Percentiles rank a stretch among this genome's conserved stretches.
Evolutionary conservation across 2,113 vertebrate genomes (phyloP).

Genomic region (Tylochromis polylepis): DNA sequence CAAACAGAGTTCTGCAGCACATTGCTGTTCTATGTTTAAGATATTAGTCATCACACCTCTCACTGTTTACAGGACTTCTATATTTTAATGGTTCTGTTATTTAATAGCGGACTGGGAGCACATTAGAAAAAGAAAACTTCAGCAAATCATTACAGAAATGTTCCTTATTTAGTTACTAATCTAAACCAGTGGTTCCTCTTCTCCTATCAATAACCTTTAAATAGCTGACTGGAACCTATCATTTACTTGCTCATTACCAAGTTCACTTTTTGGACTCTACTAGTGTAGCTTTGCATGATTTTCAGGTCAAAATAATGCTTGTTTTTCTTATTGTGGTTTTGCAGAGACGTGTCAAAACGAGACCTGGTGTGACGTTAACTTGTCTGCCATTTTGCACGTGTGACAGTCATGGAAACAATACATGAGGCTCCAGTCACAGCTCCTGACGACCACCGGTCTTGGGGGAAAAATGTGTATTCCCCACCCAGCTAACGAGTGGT

Average conservation of each 20-base stretch:
- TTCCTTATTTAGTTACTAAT: background rate
- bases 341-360: background rate
- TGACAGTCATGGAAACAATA: background rate
- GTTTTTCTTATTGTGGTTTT: background rate
- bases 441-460: background rate
- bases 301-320: background rate
- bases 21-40: background rate
- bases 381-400: background rate
- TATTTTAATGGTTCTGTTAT: background rate
- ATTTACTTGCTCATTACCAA: background rate
- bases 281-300: background rate
- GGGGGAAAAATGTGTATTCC: background rate
- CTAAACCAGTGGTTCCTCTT: background rate
- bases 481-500: background rate
- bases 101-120: background rate
- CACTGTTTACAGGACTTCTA: background rate
- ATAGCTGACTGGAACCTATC: background rate
- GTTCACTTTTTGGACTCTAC: background rate
- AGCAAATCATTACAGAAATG: background rate
- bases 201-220: background rate
- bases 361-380: background rate
- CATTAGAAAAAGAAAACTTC: background rate
- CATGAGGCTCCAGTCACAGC: background rate
- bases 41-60: background rate
- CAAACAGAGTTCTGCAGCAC: background rate